phyloP scores from a whole-genome alignment of 2,113 vertebrate genomes.

The Balaeniceps rex region DNA sequence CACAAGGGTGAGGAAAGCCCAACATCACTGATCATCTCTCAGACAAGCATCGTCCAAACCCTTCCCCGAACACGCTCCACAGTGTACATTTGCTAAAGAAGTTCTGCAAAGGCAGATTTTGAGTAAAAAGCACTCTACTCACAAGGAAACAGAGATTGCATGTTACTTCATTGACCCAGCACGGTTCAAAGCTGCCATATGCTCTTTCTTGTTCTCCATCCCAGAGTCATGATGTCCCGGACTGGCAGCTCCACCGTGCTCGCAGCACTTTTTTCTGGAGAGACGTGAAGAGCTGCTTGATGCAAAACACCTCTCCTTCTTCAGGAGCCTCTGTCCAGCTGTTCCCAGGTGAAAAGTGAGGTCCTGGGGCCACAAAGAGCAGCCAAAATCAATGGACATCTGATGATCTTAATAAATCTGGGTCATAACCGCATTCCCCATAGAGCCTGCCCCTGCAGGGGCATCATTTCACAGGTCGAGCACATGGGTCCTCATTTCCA shows the following conservation, averaged over 20 bases:
- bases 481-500: rapidly evolving
- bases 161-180: neutral
- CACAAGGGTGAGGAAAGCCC: neutral
- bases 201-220: neutral
- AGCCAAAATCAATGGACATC: neutral
- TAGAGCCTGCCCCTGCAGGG: neutral
- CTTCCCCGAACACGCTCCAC: rapidly evolving
- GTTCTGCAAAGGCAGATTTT: neutral
- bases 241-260: neutral
- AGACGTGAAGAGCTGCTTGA: neutral
- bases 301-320: neutral
- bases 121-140: neutral
- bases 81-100: neutral
- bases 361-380: neutral
- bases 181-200: neutral
- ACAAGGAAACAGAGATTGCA: neutral
- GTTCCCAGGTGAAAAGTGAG: neutral
- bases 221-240: neutral
- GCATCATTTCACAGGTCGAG: neutral
- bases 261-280: neutral
- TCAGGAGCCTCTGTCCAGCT: neutral
- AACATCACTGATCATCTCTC: rapidly evolving
- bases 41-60: neutral
- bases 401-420: neutral
- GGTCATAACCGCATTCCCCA: neutral